A percentile compares a stretch with the other conserved stretches of the same genome.
Evolutionary conservation across 64 coral and sea anemone species (phyloP).

Genomic region (Montipora foliosa): DNA sequence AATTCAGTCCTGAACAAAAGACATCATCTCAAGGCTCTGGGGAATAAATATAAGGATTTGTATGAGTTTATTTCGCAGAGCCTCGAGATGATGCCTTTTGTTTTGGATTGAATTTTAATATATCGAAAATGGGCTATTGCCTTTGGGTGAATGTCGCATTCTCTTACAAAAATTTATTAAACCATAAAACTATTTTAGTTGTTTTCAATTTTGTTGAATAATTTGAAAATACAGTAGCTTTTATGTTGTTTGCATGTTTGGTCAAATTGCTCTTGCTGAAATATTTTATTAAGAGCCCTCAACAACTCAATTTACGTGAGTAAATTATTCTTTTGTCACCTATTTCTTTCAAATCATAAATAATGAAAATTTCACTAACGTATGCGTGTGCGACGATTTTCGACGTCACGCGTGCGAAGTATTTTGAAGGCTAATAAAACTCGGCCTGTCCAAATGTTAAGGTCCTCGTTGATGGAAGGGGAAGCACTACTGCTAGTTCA

Average conservation of each 20-base stretch:
- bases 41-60: too few species aligned
- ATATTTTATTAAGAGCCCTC: background rate
- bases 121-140: too few species aligned
- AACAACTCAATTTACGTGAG: background rate
- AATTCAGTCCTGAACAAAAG: too few species aligned
- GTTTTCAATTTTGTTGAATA: too few species aligned
- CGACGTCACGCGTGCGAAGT: background rate
- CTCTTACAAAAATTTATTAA: too few species aligned
- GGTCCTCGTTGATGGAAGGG: background rate
- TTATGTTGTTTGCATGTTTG: background rate
- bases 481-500: slow-evolving; percentile 20
- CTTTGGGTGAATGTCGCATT: too few species aligned
- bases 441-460: background rate
- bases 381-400: background rate
- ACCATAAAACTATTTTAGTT: too few species aligned
- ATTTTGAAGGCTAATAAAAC: background rate
- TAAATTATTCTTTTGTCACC: background rate
- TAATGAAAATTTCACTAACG: slow-evolving; percentile 9
- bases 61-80: too few species aligned
- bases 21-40: too few species aligned
- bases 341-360: slow-evolving; percentile 36
- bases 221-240: background rate
- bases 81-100: too few species aligned
- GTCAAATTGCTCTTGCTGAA: background rate
- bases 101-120: too few species aligned